Evolutionary conservation across 2,888 invertebrate species (phyloP), one percentile per base, ranked within the genome.

Genomic region (Drosophila mulleri): DNA sequence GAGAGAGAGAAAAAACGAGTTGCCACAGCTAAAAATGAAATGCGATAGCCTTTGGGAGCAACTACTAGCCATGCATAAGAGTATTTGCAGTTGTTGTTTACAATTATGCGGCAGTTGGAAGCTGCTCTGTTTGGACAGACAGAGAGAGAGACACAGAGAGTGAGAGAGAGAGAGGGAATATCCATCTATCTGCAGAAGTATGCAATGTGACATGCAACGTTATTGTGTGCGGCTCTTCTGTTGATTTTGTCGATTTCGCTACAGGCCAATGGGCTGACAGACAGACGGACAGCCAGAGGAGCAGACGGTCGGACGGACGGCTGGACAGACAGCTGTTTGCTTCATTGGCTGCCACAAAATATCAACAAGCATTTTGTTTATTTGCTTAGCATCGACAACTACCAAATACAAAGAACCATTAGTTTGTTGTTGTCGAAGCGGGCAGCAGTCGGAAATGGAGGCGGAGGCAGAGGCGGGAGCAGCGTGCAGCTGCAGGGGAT

Each of bases 281-380:
- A 23, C 47, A n/a, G 50, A 62, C 44, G 29, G 62, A 61, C 73
- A 45, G 44, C 20, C 35, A 4, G 45, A 44, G 42, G 16, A 58
- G 35, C 63, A 56, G 44, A 23, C 37, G 8, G 37, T 23, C 44
- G 18, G 47, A 54, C 47, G 20, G 56, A 45, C 53, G 61, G 44
- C 11, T 44, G 32, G 54, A 62, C 42, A 35, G 70, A 65, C 82
- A 80, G 80, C 80, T 89, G 90, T 81, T 90, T 87, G 90, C 89
- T 90, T 90, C 90, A 89, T 89, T 90, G 90, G 89, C 90, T 84
- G 87, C 90, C 90, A 84, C 88, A 88, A 89, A 85, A 85, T 83
- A 90, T 84, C 89, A 90, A 85, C 89, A 85, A 85, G 88, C 79
- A 87, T 88, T 90, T 87, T 86, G 86, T 86, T 86, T 86, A 90